Conservation (phyloP, 2,797 vertebrate species). For the Cryptoblepharus egeriae region DNA sequence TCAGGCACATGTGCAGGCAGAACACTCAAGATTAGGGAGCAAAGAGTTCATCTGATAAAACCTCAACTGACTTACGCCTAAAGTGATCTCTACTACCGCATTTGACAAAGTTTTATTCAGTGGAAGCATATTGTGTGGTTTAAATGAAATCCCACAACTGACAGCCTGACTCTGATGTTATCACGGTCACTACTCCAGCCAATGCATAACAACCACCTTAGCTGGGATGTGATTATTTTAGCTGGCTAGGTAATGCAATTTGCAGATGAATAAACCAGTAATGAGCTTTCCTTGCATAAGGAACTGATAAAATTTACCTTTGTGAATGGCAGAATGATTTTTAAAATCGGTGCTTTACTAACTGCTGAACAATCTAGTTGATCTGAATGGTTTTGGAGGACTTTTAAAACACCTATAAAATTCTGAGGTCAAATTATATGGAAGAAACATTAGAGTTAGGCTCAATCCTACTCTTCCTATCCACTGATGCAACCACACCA, state of each 20-base stretch:
- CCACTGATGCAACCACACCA: too few species aligned
- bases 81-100: neutral
- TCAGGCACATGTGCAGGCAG: neutral
- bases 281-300: conserved; percentile 5
- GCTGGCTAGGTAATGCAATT: conserved; percentile 21
- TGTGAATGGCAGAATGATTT: neutral
- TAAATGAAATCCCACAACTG: conserved; percentile 16
- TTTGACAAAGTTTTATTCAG: neutral
- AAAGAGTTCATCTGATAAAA: neutral
- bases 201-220: conserved; percentile 1
- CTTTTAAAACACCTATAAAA: neutral
- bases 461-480: too few species aligned
- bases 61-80: neutral
- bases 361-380: neutral
- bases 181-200: conserved; percentile 6
- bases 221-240: neutral
- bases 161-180: conserved; percentile 8
- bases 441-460: neutral
- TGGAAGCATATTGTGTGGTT: conserved; percentile 9
- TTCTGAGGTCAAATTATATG: neutral
- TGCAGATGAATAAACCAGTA: conserved; percentile 26
- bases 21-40: neutral
- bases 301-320: neutral
- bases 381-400: neutral
- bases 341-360: neutral